These are phyloP conservation scores for Caenorhabditis briggsae DNA, from an alignment of 1,140 invertebrate genomes.

Conservation along the genomic window DNA sequence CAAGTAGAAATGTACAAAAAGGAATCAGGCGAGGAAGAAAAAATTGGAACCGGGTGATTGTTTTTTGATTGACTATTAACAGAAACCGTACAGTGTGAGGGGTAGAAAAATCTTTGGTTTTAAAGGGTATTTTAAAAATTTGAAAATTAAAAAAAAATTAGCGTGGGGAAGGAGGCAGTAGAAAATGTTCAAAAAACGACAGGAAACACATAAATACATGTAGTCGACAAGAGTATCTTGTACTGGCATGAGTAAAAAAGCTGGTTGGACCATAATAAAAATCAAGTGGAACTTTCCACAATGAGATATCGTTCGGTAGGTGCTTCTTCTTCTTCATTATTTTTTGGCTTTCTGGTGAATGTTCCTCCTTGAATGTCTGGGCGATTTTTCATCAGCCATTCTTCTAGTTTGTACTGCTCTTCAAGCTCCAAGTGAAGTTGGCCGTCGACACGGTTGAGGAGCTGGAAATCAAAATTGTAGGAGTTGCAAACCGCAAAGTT, in stretches of 20 bases:
- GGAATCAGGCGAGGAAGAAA: no score
- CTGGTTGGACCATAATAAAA: neutral
- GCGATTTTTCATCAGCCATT: neutral
- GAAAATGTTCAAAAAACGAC: no score
- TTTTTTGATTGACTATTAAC: no score
- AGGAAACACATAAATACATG: neutral
- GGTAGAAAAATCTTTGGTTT: no score
- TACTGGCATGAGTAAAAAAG: neutral
- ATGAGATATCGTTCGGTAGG: neutral
- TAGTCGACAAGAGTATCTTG: neutral
- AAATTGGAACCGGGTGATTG: no score
- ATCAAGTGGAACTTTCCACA: slow-evolving; percentile 2
- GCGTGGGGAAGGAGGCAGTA: no score
- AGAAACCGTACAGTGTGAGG: no score
- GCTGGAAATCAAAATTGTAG: neutral
- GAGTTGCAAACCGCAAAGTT: neutral
- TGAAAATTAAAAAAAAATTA: no score
- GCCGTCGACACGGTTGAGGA: neutral
- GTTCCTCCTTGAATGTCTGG: neutral
- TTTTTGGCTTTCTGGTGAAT: neutral
- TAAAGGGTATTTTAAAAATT: no score
- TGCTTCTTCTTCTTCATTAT: neutral
- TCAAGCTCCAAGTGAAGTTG: neutral
- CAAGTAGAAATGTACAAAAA: no score
- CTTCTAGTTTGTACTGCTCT: neutral